Percentiles rank a stretch among this genome's conserved stretches.
Evolutionary conservation across 2,797 vertebrate species (phyloP).

Genomic region (Phyllotis vaccarum): DNA sequence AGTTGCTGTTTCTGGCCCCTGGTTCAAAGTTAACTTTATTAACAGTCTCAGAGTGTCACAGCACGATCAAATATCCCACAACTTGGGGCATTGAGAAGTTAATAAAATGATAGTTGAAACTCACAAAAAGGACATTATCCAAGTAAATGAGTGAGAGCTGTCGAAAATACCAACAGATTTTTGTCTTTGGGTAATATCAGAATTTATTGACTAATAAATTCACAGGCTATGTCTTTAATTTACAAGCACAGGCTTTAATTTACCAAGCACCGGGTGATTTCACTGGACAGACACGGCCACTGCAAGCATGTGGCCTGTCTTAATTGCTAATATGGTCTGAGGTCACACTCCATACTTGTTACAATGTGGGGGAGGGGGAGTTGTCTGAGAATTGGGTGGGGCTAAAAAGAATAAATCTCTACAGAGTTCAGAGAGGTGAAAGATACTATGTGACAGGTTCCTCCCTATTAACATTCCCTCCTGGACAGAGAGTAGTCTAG

Average conservation of each 20-base stretch:
- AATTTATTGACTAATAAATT: background rate
- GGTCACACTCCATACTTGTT: background rate
- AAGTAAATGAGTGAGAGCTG: background rate
- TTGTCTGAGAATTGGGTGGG: background rate
- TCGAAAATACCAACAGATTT: background rate
- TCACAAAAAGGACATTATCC: background rate
- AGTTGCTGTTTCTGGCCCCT: background rate
- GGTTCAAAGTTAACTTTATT: background rate
- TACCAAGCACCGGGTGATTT: background rate
- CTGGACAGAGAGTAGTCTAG: background rate
- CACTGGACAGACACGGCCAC: no score
- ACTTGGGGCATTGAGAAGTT: slow-evolving; percentile 32
- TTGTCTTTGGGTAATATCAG: background rate
- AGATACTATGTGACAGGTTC: background rate
- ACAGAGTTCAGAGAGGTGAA: background rate
- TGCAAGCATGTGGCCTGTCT: background rate
- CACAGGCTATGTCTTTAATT: background rate
- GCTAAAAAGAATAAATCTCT: background rate
- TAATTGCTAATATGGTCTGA: background rate
- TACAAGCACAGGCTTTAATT: background rate
- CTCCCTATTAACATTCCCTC: background rate
- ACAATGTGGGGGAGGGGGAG: background rate
- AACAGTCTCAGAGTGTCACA: background rate
- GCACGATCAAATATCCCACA: background rate
- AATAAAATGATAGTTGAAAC: background rate